Base-by-base conservation (phyloP, 2,113 vertebrate genomes). In the Baryphthengus martii region DNA sequence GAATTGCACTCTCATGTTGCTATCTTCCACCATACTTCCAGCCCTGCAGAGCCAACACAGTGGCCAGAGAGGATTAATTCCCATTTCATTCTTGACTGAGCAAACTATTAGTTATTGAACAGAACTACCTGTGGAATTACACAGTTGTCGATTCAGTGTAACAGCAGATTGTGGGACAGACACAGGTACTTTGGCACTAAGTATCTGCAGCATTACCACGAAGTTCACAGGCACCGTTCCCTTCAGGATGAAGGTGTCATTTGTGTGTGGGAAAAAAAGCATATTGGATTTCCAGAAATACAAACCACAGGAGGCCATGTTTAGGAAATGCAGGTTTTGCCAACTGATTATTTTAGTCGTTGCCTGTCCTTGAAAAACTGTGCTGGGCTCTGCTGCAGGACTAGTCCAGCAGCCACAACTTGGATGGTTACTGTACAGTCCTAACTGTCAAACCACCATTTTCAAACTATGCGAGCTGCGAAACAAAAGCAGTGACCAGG, bases 401-500 rank as follows among this genome's bases (percentile, higher is more conserved):
- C 26, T 77, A 59, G 65, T 16, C 39, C 44, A 21, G 26, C 7
- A 47, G 63, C 29, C 52, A 40, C 1, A 0, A 17, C 26, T 52
- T 0, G 1, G 42, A 13, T 24, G n/a, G 66, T 61, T 33, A 28
- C 72, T 10, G 28, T n/a, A 6, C 26, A n/a, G 35, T 33, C 25
- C 49, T 24, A 40, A 17, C 40, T 18, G 42, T 37, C 44, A 74
- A 82, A 29, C 26, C 50, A 35, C 24, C 26, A 18, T 25, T 59
- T 68, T 39, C 71, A 52, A 37, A 25, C 39, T 40, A 17, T 0
- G 1, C 0, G 3, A 40, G n/a, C 35, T 39, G 31, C 76, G 53
- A 85, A 88, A 52, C 12, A 73, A 77, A n/a, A 35, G 26, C 39
- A 49, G 26, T 52, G 44, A 37, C 12, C 53, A 20, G 17, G 12